Evolutionary conservation across 2,888 invertebrate genomes (phyloP).

Genomic region (Eucera pruinosa): DNA sequence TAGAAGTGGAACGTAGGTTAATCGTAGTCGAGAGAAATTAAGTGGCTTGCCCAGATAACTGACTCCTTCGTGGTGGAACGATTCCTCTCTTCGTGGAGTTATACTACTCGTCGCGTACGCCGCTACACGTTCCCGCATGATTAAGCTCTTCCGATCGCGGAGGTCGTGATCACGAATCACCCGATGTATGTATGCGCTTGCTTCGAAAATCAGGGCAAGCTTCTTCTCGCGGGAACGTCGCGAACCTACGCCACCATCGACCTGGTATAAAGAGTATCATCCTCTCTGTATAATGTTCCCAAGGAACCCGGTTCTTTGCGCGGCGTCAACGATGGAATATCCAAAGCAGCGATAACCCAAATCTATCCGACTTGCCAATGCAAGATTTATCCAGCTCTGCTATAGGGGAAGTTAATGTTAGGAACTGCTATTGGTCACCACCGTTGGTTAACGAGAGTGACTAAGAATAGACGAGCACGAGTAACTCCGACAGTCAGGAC

Average conservation of each 20-base stretch:
- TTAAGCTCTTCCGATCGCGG: slow-evolving; percentile 69
- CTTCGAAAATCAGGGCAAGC: slow-evolving; percentile 65
- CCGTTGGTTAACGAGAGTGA: slow-evolving; percentile 78
- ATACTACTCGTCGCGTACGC: slow-evolving; percentile 9
- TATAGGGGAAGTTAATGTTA: not conserved
- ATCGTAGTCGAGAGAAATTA: slow-evolving; percentile 60
- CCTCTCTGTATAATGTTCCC: slow-evolving; percentile 14
- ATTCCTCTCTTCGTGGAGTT: slow-evolving; percentile 7
- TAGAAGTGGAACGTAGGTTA: slow-evolving; percentile 61
- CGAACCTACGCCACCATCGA: not conserved
- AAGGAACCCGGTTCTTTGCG: slow-evolving; percentile 1
- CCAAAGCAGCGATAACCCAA: slow-evolving; percentile 29
- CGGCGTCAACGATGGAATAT: slow-evolving; percentile 6
- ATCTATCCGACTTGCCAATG: slow-evolving; percentile 12
- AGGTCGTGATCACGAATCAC: slow-evolving; percentile 66
- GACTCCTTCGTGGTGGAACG: slow-evolving; percentile 39
- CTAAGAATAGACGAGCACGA: slow-evolving; percentile 71
- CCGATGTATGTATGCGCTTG: slow-evolving; percentile 28
- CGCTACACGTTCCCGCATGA: slow-evolving; percentile 57
- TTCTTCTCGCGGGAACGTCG: slow-evolving; percentile 56
- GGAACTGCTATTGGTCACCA: slow-evolving; percentile 44
- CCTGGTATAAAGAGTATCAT: slow-evolving; percentile 4
- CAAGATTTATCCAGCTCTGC: not conserved
- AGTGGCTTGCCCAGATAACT: slow-evolving; percentile 39
- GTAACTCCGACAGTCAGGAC: slow-evolving; percentile 36